Base-by-base conservation (phyloP, 2,797 vertebrate genomes). In the Amphiprion clarkii region DNA sequence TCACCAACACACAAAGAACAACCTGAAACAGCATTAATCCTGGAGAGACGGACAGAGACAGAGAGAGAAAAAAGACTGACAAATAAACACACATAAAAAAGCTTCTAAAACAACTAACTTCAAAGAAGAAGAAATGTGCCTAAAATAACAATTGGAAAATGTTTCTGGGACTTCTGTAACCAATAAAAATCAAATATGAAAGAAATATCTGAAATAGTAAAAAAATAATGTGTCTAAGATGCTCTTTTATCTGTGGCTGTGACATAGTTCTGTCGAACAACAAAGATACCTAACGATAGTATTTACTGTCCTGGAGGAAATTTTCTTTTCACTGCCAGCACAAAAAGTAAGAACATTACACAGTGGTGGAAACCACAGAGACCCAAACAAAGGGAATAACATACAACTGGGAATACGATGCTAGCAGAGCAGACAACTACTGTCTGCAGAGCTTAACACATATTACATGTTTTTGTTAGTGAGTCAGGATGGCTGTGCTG, bases 241-340 rank as follows among this genome's bases (percentile, higher is more conserved):
- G 71, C 75, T 80, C 88, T 92, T 94, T 93, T 82, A 93, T 92
- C 89, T 81, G 70, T 16, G 56, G 64, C 84, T 87, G 86, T 91
- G 90, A 92, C 93, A 94, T 89, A 91, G 89, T 93, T 94, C 92
- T 92, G 92, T 94, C 89, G 78, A 85, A 90, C 90, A 91, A 90
- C 90, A 93, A 92, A 88, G 88, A 87, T 86, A 84, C 83, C 87
- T 92, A 92, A 93, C 87, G 86, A 88, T 88, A 89, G 88, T 84
- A 84, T 93, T 93, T 93, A 92, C 75, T 51, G 89, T 91, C 90
- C 91, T 88, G 78, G 86, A 92, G 91, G 92, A 92, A 89, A 90
- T 90, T 81, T 88, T 87, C 85, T 87, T 89, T 85, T 83, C 67
- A 67, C 79, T 88, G 63, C 51, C 51, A 59, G 85, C 76, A 48